Base-by-base conservation (phyloP, 2,888 invertebrate genomes). In the Ethmia dodecea region DNA sequence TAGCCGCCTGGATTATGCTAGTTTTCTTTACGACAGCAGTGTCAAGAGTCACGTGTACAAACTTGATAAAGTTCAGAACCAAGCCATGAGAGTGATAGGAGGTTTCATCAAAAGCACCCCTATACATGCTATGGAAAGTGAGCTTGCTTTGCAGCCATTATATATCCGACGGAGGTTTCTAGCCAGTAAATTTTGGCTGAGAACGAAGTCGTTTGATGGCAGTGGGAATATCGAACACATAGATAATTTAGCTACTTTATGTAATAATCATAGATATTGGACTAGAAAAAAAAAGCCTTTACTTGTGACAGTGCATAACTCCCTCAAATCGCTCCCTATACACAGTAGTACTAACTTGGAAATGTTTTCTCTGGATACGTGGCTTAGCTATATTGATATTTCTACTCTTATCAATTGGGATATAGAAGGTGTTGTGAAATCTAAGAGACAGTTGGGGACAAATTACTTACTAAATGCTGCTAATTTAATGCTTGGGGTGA, bases 51-150 rank as follows among this genome's bases (percentile, higher is more conserved):
- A 42, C 26, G 15, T 41, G 13, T 13, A 14, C 6, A 42, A 40
- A 24, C 12, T 42, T 8, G 38, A 40, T 10, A 27, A 20, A 24
- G 6, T 42, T 2, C 45, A 45, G 22, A 45, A 45, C 24, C 33
- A 34, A 13, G 25, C 31, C 1, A 26, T 40, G 38, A 37, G 44
- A 13, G 11, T 39, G 6, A 45, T 40, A 16, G 42, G 42, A 2
- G 40, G 45, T 1, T 45, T 40, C 34, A 28, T 42, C 3, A 38
- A 37, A 13, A 29, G 22, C 5, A 40, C 38, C 10, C 42, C 42
- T n/a, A 38, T 45, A 9, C 40, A 42, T 32, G 45, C 35, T 3
- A 42, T 45, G 45, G 38, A 45, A 10, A 31, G 15, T 20, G 45
- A 45, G 11, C 18, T 45, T 3, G 32, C 28, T 35, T 11, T 14